Evolutionary conservation across 2,797 vertebrate genomes (phyloP).

Genomic region (Silurus aristotelis): DNA sequence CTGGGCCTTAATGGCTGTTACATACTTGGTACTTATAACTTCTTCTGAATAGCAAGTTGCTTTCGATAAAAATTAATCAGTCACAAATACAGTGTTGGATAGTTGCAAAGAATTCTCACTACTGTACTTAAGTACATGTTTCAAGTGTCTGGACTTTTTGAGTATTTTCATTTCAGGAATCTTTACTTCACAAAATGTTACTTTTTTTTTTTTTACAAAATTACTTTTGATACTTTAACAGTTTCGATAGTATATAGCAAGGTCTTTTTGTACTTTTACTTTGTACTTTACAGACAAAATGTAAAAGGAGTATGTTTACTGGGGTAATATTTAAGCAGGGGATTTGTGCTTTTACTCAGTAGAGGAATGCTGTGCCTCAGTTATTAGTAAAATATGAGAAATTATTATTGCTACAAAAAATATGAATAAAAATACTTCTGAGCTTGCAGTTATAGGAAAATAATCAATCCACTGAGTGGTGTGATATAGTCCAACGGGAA

Average conservation of each 20-base stretch:
- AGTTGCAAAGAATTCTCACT: too few relatives aligned
- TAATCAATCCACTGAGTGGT: background rate
- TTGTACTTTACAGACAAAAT: too few relatives aligned
- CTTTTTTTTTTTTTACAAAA: too few relatives aligned
- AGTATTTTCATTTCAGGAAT: background rate
- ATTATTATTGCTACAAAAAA: background rate
- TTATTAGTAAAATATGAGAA: background rate
- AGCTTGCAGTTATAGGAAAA: background rate
- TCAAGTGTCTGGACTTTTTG: background rate
- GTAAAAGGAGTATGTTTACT: too few relatives aligned
- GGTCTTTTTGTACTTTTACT: too few relatives aligned
- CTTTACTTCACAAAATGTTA: too few relatives aligned
- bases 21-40: background rate
- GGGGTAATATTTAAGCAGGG: too few relatives aligned
- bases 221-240: too few relatives aligned
- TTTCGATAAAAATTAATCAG: background rate
- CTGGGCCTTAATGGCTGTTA: background rate
- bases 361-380: too few relatives aligned
- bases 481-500: background rate
- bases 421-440: background rate
- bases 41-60: background rate
- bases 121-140: too few relatives aligned
- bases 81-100: background rate
- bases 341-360: too few relatives aligned
- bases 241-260: too few relatives aligned